Percentiles rank a stretch among this genome's conserved stretches.
These are phyloP conservation scores for Panthera tigris DNA, from an alignment of 2,113 vertebrate species.

Conservation along the genomic window DNA sequence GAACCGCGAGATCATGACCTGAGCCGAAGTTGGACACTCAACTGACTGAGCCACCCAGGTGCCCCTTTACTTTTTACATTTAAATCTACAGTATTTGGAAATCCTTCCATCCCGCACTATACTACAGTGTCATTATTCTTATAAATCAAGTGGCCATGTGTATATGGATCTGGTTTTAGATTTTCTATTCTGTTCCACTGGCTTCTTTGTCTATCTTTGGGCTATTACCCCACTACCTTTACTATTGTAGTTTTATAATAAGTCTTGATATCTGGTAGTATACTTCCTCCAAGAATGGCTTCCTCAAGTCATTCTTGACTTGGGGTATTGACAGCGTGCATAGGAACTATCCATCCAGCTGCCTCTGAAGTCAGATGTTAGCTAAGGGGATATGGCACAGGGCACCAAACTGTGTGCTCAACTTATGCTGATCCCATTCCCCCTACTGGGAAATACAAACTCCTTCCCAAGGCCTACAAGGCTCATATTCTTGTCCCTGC, in stretches of 20 bases:
- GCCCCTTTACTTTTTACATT: neutral
- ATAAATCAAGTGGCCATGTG: neutral
- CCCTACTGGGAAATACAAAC: neutral
- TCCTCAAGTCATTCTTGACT: neutral
- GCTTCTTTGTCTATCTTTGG: neutral
- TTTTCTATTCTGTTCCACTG: neutral
- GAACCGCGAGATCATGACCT: too few relatives aligned
- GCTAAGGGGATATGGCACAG: too few relatives aligned
- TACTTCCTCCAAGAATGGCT: neutral
- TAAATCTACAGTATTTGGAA: neutral
- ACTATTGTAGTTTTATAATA: neutral
- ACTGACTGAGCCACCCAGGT: too few relatives aligned
- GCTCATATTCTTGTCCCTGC: neutral
- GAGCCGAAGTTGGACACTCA: too few relatives aligned
- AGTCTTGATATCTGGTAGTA: neutral
- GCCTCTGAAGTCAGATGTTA: neutral
- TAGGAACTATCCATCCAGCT: neutral
- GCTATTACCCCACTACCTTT: neutral
- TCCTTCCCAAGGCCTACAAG: neutral
- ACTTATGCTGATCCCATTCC: neutral
- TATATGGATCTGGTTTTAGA: neutral
- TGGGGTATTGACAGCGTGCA: neutral
- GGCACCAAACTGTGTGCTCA: neutral
- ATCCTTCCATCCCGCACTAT: neutral
- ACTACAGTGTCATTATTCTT: neutral